Conservation (phyloP, 2,113 vertebrate genomes). For the Climacteris rufus region DNA sequence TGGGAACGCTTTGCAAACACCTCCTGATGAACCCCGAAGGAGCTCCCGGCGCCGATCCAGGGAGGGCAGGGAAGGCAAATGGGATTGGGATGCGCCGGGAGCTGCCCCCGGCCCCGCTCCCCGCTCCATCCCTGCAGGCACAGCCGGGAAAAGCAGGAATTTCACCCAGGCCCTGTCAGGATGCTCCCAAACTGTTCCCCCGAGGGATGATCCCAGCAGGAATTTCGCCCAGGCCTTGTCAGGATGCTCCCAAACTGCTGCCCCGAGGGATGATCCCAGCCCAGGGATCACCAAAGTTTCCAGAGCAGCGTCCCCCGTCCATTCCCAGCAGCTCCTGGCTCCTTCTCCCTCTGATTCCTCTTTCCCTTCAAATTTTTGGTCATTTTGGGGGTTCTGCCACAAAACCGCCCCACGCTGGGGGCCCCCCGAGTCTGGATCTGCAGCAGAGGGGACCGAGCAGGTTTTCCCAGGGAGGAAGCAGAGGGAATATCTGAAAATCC, state of each 20-base stretch:
- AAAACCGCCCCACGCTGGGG: accelerated
- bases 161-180: neutral
- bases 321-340: neutral
- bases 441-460: neutral
- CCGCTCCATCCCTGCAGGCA: accelerated
- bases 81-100: accelerated
- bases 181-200: accelerated
- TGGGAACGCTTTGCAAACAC: neutral
- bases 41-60: neutral
- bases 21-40: neutral
- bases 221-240: too few relatives aligned
- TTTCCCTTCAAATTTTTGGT: neutral
- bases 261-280: too few relatives aligned
- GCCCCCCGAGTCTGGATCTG: neutral
- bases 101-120: neutral
- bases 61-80: accelerated
- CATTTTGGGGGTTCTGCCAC: neutral
- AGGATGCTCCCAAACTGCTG: too few relatives aligned
- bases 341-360: accelerated
- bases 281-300: too few relatives aligned
- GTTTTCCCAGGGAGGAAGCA: accelerated
- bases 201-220: accelerated
- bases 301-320: too few relatives aligned
- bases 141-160: neutral
- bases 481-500: neutral